Evolutionary conservation across 1,140 invertebrate genomes (phyloP).

Genomic region (Sycobia sp.): DNA sequence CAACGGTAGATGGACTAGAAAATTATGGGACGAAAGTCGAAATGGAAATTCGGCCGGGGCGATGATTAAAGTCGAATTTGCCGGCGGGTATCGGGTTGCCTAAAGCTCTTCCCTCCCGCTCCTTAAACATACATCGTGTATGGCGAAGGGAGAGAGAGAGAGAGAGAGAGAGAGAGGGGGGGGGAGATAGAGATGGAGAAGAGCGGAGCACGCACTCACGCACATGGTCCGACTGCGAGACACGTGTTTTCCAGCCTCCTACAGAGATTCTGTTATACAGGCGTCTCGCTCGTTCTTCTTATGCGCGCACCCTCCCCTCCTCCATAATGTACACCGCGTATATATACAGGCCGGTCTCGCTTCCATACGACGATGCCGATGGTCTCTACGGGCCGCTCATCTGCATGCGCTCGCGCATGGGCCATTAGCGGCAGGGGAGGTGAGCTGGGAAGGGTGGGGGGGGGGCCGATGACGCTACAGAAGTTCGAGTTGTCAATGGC

Average conservation of each 20-base stretch:
- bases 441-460: too few species aligned
- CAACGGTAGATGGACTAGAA: too few species aligned
- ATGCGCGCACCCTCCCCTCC: too few species aligned
- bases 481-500: too few species aligned
- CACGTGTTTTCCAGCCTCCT: conserved; percentile 59
- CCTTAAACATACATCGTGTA: too few species aligned
- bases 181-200: conserved; percentile 28
- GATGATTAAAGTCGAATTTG: conserved; percentile 26
- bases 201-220: conserved; percentile 38
- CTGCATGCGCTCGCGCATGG: too few species aligned
- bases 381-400: too few species aligned
- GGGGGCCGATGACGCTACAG: too few species aligned
- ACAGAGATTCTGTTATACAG: conserved; percentile 47
- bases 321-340: too few species aligned
- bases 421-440: too few species aligned
- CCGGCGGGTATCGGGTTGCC: conserved; percentile 47
- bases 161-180: conserved; percentile 20
- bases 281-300: conserved; percentile 18
- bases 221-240: conserved; percentile 54
- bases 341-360: too few species aligned
- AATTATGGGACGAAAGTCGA: background rate
- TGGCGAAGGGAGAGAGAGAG: conserved; percentile 35
- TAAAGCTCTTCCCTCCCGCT: conserved; percentile 35
- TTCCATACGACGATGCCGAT: too few species aligned
- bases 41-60: background rate